Evolutionary conservation across 2,113 vertebrate species (phyloP).

Genomic region (Callopanchax toddi): DNA sequence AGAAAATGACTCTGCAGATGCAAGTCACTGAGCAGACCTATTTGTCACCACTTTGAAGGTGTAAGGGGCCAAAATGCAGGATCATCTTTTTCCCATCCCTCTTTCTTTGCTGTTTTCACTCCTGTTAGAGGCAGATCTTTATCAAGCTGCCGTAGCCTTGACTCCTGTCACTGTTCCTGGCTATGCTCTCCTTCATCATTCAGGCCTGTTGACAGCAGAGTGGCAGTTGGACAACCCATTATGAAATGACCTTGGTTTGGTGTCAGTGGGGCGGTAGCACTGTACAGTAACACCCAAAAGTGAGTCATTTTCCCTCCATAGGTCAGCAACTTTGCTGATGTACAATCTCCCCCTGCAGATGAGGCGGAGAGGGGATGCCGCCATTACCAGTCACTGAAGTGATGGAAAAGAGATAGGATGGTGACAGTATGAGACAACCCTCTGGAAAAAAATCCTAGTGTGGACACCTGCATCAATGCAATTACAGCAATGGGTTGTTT

Average conservation of each 20-base stretch:
- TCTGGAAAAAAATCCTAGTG: conserved; percentile 8
- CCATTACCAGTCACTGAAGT: conserved; percentile 22
- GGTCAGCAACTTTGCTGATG: conserved; percentile 72
- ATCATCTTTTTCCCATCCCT: conserved; percentile 68
- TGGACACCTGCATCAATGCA: conserved; percentile 17
- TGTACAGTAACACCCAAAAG: conserved; percentile 67
- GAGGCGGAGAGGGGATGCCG: conserved; percentile 30
- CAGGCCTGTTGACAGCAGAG: conserved; percentile 72
- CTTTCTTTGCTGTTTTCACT: conserved; percentile 58
- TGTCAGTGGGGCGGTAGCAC: conserved; percentile 55
- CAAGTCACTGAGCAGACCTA: conserved; percentile 50
- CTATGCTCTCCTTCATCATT: conserved; percentile 66
- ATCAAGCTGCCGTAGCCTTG: conserved; percentile 75
- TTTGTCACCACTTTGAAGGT: conserved; percentile 68
- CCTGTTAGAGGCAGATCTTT: conserved; percentile 72
- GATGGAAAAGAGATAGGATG: conserved; percentile 20
- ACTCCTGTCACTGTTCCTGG: conserved; percentile 64
- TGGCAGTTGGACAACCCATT: conserved; percentile 72
- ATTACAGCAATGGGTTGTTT: conserved; percentile 31
- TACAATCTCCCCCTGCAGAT: conserved; percentile 37
- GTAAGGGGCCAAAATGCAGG: conserved; percentile 56
- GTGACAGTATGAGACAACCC: neutral
- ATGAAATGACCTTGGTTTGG: conserved; percentile 78
- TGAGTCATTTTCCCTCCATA: conserved; percentile 69
- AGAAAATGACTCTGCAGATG: conserved; percentile 24